Conservation (phyloP, 2,113 vertebrate genomes). For the Mormyrus lacerda region DNA sequence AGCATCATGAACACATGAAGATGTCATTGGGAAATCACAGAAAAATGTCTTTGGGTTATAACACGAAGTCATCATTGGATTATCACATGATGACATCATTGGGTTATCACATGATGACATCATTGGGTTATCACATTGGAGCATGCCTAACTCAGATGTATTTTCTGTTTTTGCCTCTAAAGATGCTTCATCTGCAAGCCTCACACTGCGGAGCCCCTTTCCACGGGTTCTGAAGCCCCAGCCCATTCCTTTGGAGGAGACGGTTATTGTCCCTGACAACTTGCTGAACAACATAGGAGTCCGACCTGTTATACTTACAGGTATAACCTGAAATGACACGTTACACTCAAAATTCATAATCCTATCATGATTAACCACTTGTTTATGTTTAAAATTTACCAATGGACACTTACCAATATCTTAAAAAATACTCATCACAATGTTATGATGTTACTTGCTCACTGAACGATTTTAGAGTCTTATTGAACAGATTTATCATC, state of each 20-base stretch:
- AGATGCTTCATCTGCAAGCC: not conserved
- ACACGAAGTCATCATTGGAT: not conserved
- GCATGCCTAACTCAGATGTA: not conserved
- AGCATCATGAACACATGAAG: not conserved
- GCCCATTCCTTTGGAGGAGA: conserved; percentile 83
- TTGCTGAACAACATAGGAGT: conserved; percentile 84
- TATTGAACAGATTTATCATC: not conserved
- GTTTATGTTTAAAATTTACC: not conserved
- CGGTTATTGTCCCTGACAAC: conserved; percentile 93
- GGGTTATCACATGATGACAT: too few species aligned
- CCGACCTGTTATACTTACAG: conserved; percentile 93
- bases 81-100: too few species aligned
- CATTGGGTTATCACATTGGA: not conserved
- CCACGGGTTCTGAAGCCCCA: conserved; percentile 80
- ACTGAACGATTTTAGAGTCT: not conserved
- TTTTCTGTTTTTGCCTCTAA: not conserved
- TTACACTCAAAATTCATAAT: not conserved
- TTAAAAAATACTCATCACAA: not conserved
- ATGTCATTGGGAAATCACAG: not conserved
- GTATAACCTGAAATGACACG: not conserved
- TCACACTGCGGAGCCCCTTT: not conserved
- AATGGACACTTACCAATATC: not conserved
- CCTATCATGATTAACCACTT: not conserved
- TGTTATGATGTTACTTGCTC: not conserved
- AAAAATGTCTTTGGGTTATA: not conserved